Evolutionary conservation across 2,888 invertebrate genomes (phyloP).

Genomic region (Diarsia mendica): DNA sequence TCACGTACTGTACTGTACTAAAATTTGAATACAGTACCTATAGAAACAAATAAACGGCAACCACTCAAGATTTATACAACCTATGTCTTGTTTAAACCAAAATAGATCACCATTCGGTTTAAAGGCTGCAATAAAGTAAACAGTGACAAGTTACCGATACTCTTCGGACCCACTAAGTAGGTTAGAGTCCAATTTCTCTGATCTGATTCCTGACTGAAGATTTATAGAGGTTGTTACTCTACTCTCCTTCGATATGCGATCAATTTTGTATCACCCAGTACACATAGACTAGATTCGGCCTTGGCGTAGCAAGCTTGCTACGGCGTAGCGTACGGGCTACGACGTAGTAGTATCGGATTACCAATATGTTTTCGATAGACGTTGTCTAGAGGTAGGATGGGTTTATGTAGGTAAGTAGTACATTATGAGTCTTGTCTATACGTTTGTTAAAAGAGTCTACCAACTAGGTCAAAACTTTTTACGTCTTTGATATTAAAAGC

Average conservation of each 20-base stretch:
- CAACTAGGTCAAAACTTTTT: too few species aligned
- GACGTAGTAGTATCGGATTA: constrained; percentile 35
- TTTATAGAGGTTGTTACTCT: constrained; percentile 47
- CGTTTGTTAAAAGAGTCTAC: not conserved
- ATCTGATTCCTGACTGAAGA: constrained; percentile 44
- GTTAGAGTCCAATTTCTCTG: constrained; percentile 37
- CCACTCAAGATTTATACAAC: not conserved
- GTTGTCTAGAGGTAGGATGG: not conserved
- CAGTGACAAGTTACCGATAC: constrained; percentile 37
- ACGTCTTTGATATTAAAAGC: too few species aligned
- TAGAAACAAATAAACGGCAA: not conserved
- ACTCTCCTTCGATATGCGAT: constrained; percentile 27
- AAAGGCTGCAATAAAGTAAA: constrained; percentile 35
- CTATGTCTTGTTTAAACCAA: constrained; percentile 6
- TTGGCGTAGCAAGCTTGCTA: constrained; percentile 35
- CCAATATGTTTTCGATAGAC: constrained; percentile 27
- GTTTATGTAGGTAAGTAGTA: not conserved
- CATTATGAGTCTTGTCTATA: constrained; percentile 1
- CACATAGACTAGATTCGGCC: constrained; percentile 9
- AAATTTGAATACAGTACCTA: not conserved
- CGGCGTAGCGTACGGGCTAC: constrained; percentile 45
- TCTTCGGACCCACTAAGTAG: constrained; percentile 41
- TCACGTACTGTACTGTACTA: too few species aligned
- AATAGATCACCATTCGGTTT: constrained; percentile 28
- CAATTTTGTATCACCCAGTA: constrained; percentile 36